Evolutionary conservation across 2,113 vertebrate genomes (phyloP), one percentile per base, ranked within the genome.

Genomic region (Danio rerio): DNA sequence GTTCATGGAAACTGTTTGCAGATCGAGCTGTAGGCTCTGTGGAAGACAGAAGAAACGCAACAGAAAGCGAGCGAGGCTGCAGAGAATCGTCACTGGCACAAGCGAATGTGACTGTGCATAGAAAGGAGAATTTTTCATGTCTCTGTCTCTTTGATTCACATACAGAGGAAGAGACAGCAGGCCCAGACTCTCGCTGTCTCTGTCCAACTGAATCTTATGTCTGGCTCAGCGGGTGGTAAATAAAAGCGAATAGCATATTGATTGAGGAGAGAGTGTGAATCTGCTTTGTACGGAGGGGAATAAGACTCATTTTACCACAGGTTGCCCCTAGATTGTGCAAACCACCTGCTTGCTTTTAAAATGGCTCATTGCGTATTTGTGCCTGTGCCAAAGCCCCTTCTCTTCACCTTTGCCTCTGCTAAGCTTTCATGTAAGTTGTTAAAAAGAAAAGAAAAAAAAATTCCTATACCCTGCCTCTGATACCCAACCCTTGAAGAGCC

Each of bases 101-200:
- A 62, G 16, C 20, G 20, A 83, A 78, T 80, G 71, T 77, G 84
- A 83, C 76, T 49, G 49, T 72, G 78, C 61, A 58, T 62, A 6
- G 74, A 74, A 70, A 72, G 72, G 66, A 72, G 66, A 47, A 20
- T 47, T 66, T 45, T 73, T 82, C 76, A 80, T 82, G 45, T 68
- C n/a, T 53, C 55, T n/a, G 31, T 10, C 47, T 50, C 40, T 80
- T 55, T 80, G 71, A 71, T 80, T 83, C 81, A 76, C 56, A 76
- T 12, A 11, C 65, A 58, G 71, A 75, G 52, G 53, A 80, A 52
- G 53, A 68, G 68, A 82, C 61, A 62, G 58, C 40, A 61, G 79
- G 21, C 21, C 18, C 10, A 77, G 58, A 31, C 78, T 78, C 56
- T 78, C 43, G 15, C 21, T 20, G 31, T 75, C 71, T 74, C 75